Conservation (phyloP, 92 coral and sea anemone species). For the Zoanthus gigantus region DNA sequence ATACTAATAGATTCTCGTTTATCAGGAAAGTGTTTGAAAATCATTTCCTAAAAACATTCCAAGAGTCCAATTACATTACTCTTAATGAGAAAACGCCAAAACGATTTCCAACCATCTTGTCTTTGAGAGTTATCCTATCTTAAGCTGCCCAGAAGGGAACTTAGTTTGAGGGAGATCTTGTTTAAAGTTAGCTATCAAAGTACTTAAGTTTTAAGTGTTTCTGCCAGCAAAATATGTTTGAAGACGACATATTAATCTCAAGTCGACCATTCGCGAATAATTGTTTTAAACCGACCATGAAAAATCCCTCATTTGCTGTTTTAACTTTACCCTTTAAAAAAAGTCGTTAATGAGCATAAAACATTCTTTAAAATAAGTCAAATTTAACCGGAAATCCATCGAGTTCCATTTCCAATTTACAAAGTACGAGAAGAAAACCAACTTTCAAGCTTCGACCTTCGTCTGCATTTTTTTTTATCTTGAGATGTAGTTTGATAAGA, state of each 20-base stretch:
- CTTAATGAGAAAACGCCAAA: neutral
- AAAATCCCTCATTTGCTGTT: neutral
- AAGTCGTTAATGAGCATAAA: neutral
- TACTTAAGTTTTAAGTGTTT: neutral
- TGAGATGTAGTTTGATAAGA: constrained; percentile 22
- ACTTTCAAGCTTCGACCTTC: constrained; percentile 26
- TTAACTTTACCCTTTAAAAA: neutral
- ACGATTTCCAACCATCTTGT: neutral
- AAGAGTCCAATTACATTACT: neutral
- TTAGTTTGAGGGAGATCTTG: neutral
- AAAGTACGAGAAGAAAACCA: neutral
- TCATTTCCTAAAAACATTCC: neutral
- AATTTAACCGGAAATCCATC: constrained; percentile 37
- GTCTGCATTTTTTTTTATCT: neutral
- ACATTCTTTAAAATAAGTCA: neutral
- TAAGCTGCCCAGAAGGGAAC: neutral
- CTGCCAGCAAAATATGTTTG: neutral
- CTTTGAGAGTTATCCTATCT: neutral
- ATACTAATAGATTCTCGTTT: neutral
- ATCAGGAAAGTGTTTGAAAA: constrained; percentile 25
- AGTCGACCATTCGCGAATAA: neutral
- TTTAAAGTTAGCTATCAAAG: neutral
- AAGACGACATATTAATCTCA: neutral
- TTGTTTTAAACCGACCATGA: neutral
- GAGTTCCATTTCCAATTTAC: neutral